Conservation (phyloP, 1,140 invertebrate species). For the Papilio dardanus region DNA sequence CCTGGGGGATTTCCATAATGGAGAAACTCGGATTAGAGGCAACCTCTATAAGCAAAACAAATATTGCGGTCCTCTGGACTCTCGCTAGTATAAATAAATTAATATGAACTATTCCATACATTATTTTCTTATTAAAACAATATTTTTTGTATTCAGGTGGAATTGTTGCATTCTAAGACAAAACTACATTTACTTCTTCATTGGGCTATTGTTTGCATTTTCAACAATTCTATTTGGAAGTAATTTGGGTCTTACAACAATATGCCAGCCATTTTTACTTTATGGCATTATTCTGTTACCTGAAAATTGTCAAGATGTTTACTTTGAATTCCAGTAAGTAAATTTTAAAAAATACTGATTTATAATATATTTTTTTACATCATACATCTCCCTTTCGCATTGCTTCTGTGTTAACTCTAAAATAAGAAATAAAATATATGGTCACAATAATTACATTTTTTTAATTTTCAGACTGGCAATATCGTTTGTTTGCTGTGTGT, state of each 20-base stretch:
- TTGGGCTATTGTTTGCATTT: conserved; percentile 84
- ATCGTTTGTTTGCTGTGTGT: conserved; percentile 65
- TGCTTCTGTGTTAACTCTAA: no score
- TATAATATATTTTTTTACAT: no score
- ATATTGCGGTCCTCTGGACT: no score
- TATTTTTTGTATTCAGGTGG: conserved; percentile 83
- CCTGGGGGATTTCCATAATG: no score
- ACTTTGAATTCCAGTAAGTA: conserved; percentile 86
- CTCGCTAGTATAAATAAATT: conserved; percentile 27
- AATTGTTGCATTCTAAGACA: conserved; percentile 87
- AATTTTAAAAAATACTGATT: neutral
- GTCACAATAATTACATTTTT: no score
- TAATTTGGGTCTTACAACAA: conserved; percentile 87
- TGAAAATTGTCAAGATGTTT: conserved; percentile 88
- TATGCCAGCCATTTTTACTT: conserved; percentile 87
- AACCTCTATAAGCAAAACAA: no score
- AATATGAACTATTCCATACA: neutral
- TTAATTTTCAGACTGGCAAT: conserved; percentile 61
- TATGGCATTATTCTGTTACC: conserved; percentile 86
- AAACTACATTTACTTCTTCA: conserved; percentile 85
- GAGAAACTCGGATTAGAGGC: no score
- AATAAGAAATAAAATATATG: no score
- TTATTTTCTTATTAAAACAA: conserved; percentile 50
- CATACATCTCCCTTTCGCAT: no score
- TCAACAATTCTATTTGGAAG: conserved; percentile 85